These are phyloP conservation scores for Oostethus manadensis DNA, from an alignment of 2,113 vertebrate species.

Conservation along the genomic window DNA sequence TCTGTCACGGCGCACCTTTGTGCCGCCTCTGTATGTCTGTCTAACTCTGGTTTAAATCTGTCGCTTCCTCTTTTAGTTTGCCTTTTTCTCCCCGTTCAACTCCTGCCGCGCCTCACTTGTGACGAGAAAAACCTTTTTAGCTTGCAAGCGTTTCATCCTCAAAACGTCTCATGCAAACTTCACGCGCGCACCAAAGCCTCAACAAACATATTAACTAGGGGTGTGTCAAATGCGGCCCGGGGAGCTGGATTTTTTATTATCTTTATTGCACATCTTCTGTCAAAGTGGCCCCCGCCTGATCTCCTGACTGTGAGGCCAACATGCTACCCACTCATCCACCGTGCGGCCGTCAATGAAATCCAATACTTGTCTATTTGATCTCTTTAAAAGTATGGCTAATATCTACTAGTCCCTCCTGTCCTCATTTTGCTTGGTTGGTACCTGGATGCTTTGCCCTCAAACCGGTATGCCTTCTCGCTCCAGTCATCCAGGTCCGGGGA, in stretches of 20 bases:
- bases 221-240: no score
- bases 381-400: no score
- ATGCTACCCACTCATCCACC: no score
- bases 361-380: no score
- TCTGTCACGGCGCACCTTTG: slow-evolving; percentile 28
- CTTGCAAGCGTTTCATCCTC: neutral
- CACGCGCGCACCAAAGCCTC: no score
- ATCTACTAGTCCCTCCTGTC: no score
- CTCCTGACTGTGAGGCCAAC: no score
- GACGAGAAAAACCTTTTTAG: slow-evolving; percentile 20
- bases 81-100: slow-evolving; percentile 12
- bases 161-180: neutral
- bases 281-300: no score
- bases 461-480: slow-evolving; percentile 87
- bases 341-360: no score
- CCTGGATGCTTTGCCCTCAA: slow-evolving; percentile 82
- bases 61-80: slow-evolving; percentile 30
- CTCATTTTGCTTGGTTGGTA: slow-evolving; percentile 33
- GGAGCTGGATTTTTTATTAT: no score
- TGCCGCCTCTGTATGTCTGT: slow-evolving; percentile 14
- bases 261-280: no score
- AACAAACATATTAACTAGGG: no score
- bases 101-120: slow-evolving; percentile 43
- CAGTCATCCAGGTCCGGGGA: slow-evolving; percentile 86
- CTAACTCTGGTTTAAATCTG: slow-evolving; percentile 36